Evolutionary conservation across 2,888 invertebrate species (phyloP), one percentile per base, ranked within the genome.

Genomic region (Dryococelus australis): DNA sequence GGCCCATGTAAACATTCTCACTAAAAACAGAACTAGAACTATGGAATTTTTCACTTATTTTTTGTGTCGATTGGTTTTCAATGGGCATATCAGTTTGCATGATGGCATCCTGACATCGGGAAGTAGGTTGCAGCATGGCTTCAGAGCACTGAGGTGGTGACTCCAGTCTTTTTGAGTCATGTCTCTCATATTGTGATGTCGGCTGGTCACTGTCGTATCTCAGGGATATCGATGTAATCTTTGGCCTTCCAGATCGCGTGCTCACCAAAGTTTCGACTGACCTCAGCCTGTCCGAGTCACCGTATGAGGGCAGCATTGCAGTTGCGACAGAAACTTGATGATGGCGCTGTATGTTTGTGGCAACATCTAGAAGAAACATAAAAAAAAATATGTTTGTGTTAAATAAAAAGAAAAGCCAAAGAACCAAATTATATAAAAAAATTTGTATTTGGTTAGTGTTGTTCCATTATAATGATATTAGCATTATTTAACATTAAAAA

Each of bases 141-240:
- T 65, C 65, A 24, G 8, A 8, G 65, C 24, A 20, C 24, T 8
- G 65, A 20, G 65, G 65, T n/a, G 65, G 24, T 20, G 20, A 51
- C 51, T 51, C 51, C 51, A 20, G 51, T 65, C 65, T 65, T 20
- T 8, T n/a, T 10, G 65, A 65, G 24, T n/a, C 24, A 24, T 20
- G 20, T 24, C 65, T 20, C 0, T 16, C 65, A 20, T 8, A 24
- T n/a, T 65, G 65, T 65, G 65, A n/a, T n/a, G 65, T 65, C 8
- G 65, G 65, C 20, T 65, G 65, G 65, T 65, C 65, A n/a, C 65
- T 65, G 65, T 89, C 88, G 85, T 89, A 89, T 13, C 87, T 88
- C 12, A 90, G 87, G 27, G 90, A 89, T 43, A 90, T 90, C 8
- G 90, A 90, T 3, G 90, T 90, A 51, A 90, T 89, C 85, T 89